Evolutionary conservation across 2,797 vertebrate genomes (phyloP), one percentile per base, ranked within the genome.

Genomic region (Neosalanx taihuensis): DNA sequence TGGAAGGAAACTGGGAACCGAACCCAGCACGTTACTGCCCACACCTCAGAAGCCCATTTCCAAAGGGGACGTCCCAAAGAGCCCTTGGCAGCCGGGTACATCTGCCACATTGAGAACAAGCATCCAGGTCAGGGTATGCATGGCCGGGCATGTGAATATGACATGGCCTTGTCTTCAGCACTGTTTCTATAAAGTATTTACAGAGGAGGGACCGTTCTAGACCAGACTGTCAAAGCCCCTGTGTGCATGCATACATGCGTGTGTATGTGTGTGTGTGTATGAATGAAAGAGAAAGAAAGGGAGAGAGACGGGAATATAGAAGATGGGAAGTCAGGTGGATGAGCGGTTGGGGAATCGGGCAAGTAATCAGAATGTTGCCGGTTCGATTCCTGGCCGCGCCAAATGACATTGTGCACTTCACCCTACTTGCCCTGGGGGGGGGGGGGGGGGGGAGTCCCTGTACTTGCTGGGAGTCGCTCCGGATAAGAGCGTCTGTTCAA

Each of bases 141-240:
- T 63, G 41, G 46, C 23, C n/a, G 31, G 12, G 26, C 60, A 71
- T 65, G 63, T 68, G 31, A 70, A 64, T 68, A 58, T 76, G 69
- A 69, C 58, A 61, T 67, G 63, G 23, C 72, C 71, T 70, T 77
- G 37, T 75, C 64, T 67, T 53, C 57, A 57, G 46, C 71, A n/a
- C 60, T 53, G 62, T 23, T 72, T 18, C 64, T 72, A 79, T 74
- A 51, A 78, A 68, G 63, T 69, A 74, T 79, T 71, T 74, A 71
- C 35, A 35, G 31, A 56, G 70, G 73, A 76, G 33, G 26, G 62
- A 51, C 61, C 30, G 31, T 64, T 68, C 64, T 41, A 65, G 23
- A 7, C 26, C 60, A 66, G 68, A 68, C 17, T 67, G 72, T 65
- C 18, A 20, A 46, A 46, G 35, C 17, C 61, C 23, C n/a, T 20